phyloP scores from a whole-genome alignment of 2,113 vertebrate genomes.

The Potamarius usumacintae region DNA sequence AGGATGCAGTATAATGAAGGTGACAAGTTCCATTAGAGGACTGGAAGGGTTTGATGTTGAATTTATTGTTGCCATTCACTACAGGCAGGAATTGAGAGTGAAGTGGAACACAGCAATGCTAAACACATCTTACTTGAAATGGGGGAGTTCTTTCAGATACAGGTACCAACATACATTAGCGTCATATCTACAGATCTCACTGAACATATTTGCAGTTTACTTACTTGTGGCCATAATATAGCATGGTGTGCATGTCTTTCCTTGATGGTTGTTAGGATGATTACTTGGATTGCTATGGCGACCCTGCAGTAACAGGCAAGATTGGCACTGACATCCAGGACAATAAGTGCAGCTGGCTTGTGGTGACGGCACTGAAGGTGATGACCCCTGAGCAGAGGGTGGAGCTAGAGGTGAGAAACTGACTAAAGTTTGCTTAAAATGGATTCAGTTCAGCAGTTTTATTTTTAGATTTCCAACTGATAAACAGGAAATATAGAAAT shows the following conservation, averaged over 20 bases:
- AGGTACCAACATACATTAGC: conserved; percentile 71
- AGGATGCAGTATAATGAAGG: not conserved
- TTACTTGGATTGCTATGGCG: conserved; percentile 90
- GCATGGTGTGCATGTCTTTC: not conserved
- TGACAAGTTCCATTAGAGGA: not conserved
- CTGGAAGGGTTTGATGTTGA: not conserved
- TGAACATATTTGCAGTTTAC: not conserved
- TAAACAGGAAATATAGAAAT: not conserved
- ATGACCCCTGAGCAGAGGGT: conserved; percentile 77
- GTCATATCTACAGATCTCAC: not conserved
- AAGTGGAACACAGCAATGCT: conserved; percentile 83
- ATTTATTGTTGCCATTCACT: not conserved
- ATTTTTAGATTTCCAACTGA: not conserved
- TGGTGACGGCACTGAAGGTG: conserved; percentile 81
- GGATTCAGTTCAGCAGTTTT: not conserved
- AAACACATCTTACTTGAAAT: conserved; percentile 88
- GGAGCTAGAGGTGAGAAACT: conserved; percentile 79
- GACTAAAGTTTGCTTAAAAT: not conserved
- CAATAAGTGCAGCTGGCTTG: conserved; percentile 98
- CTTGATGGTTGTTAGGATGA: conserved; percentile 78
- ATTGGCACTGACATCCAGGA: conserved; percentile 96
- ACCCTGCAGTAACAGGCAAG: conserved; percentile 87
- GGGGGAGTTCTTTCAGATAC: conserved; percentile 96
- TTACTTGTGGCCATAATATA: not conserved
- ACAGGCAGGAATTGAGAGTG: conserved; percentile 81